phyloP scores from a whole-genome alignment of 2,113 vertebrate genomes.

The Cavia aperea region DNA sequence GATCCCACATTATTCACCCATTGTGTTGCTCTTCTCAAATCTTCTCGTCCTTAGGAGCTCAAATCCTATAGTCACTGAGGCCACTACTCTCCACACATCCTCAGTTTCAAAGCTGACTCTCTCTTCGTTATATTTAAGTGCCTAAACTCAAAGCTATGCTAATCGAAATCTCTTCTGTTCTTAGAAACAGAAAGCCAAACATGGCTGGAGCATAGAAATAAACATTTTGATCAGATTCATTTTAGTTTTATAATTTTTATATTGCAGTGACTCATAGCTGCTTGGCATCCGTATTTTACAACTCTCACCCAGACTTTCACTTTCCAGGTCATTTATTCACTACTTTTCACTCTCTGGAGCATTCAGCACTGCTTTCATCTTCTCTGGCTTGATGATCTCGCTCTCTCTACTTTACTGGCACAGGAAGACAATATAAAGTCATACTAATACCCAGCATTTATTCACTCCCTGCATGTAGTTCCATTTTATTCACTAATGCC shows the following conservation, averaged over 20 bases:
- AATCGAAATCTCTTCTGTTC: neutral
- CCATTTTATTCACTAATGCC: neutral
- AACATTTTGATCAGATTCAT: neutral
- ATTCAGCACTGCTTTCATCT: neutral
- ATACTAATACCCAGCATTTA: rapidly evolving
- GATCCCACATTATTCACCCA: neutral
- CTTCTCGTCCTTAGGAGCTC: neutral
- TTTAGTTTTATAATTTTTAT: neutral
- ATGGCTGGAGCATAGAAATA: neutral
- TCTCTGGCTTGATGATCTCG: neutral
- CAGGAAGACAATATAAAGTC: neutral
- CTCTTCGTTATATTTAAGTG: neutral
- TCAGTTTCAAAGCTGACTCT: neutral
- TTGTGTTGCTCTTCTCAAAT: neutral
- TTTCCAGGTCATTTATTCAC: neutral
- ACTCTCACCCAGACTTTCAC: neutral
- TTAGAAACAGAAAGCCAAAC: neutral
- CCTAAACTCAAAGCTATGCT: neutral
- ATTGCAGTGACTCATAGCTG: neutral
- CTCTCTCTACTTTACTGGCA: neutral
- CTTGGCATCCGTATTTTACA: neutral
- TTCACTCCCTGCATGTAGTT: no score
- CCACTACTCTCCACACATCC: no score
- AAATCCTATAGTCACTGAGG: neutral
- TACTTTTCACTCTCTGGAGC: neutral